phyloP scores from a whole-genome alignment of 2,888 invertebrate species.

The Seira musarum region DNA sequence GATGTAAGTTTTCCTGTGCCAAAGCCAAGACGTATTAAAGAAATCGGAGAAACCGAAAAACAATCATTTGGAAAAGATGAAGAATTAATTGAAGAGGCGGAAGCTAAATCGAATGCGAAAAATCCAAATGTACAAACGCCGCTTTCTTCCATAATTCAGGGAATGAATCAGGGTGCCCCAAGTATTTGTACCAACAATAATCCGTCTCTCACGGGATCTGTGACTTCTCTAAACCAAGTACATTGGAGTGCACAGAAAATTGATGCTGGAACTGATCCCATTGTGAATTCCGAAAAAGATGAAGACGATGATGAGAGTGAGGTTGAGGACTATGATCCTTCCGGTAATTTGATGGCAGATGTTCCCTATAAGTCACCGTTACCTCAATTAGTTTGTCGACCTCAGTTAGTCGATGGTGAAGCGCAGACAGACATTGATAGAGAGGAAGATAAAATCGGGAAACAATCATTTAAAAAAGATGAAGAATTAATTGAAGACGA shows the following conservation, averaged over 20 bases:
- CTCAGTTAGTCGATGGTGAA: constrained; percentile 2
- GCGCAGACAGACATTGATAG: constrained; percentile 17
- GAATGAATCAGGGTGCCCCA: constrained; percentile 23
- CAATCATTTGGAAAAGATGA: background rate
- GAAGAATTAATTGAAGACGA: too few species aligned
- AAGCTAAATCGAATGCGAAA: too few species aligned
- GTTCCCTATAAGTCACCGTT: too few species aligned
- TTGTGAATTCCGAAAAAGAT: too few species aligned
- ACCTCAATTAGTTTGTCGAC: too few species aligned
- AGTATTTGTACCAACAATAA: background rate
- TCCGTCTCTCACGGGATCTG: constrained; percentile 36
- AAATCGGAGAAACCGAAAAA: background rate
- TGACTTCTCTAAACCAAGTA: constrained; percentile 31
- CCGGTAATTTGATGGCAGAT: too few species aligned
- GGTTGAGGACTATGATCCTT: background rate
- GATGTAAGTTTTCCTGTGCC: too few species aligned
- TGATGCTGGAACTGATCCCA: too few species aligned
- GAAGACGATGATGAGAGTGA: background rate
- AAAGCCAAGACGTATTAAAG: background rate
- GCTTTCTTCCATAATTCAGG: constrained; percentile 22
- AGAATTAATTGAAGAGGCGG: too few species aligned
- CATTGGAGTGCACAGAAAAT: background rate
- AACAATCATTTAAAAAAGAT: background rate
- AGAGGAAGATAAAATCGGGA: background rate
- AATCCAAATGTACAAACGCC: too few species aligned